These are phyloP conservation scores for Ariopsis seemanni DNA, from an alignment of 2,113 vertebrate species.

Conservation along the genomic window DNA sequence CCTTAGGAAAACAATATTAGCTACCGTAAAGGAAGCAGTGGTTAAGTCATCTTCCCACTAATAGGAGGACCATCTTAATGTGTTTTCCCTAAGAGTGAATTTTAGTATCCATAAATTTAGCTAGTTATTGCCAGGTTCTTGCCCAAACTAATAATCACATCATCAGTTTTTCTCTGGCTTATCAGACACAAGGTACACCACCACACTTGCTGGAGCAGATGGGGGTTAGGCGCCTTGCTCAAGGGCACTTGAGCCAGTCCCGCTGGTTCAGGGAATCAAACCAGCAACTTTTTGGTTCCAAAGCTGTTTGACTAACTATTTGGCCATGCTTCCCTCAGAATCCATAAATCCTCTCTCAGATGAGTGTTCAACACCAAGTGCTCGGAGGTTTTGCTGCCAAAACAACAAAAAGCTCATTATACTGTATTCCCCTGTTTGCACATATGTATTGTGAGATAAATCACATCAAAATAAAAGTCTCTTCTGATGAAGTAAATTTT, in stretches of 20 bases:
- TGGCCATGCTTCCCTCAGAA: too few relatives aligned
- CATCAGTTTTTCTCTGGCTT: too few relatives aligned
- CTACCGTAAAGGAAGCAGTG: slow-evolving; percentile 30
- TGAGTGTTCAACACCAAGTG: slow-evolving; percentile 28
- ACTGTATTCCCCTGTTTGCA: slow-evolving; percentile 51
- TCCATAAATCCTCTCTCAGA: slow-evolving; percentile 48
- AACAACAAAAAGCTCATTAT: slow-evolving; percentile 49
- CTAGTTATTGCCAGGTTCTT: too few relatives aligned
- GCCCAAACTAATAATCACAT: too few relatives aligned
- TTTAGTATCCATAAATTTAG: neutral
- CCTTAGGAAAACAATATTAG: slow-evolving; percentile 23
- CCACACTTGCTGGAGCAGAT: too few relatives aligned
- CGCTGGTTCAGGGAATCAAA: too few relatives aligned
- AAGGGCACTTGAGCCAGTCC: too few relatives aligned
- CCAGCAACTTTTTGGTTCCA: too few relatives aligned
- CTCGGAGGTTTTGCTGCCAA: slow-evolving; percentile 32
- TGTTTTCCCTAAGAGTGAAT: slow-evolving; percentile 42
- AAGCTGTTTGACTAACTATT: too few relatives aligned
- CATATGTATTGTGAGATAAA: slow-evolving; percentile 44
- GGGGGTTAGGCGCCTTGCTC: too few relatives aligned
- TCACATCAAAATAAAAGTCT: neutral
- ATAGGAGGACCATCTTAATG: slow-evolving; percentile 31
- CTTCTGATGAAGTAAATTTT: neutral
- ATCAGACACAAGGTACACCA: too few relatives aligned
- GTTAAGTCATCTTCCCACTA: slow-evolving; percentile 6